Percentiles rank a stretch among this genome's conserved stretches.
Conservation (phyloP, 1,140 invertebrate species). For the Bursaphelenchus mucronatus region DNA sequence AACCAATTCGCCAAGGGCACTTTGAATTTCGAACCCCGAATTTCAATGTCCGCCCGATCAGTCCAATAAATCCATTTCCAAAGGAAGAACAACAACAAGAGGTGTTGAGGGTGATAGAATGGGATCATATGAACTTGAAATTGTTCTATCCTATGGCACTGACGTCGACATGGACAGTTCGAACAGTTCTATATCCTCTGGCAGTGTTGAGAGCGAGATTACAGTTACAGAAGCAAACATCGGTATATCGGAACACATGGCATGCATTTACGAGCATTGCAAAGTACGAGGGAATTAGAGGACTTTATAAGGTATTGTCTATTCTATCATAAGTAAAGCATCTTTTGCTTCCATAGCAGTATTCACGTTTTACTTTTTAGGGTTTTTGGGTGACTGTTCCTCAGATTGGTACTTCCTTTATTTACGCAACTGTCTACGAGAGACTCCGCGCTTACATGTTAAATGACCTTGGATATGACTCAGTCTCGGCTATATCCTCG, state of each 20-base stretch:
- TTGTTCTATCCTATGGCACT: constrained; percentile 81
- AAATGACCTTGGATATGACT: neutral
- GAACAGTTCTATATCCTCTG: constrained; percentile 84
- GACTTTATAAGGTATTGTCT: constrained; percentile 70
- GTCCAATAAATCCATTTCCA: no score
- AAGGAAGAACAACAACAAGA: neutral
- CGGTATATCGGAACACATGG: constrained; percentile 65
- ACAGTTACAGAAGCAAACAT: constrained; percentile 66
- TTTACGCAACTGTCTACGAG: constrained; percentile 92
- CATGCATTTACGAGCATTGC: constrained; percentile 81
- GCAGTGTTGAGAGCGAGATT: constrained; percentile 92
- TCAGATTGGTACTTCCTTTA: constrained; percentile 43
- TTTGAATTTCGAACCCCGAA: no score
- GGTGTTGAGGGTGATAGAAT: constrained; percentile 71
- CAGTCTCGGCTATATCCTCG: neutral
- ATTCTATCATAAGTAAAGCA: no score
- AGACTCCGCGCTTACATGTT: constrained; percentile 68
- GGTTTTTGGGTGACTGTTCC: constrained; percentile 49
- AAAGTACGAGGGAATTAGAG: constrained; percentile 75
- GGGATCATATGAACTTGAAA: constrained; percentile 94
- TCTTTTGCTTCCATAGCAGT: no score
- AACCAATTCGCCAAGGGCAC: no score
- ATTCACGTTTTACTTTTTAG: neutral
- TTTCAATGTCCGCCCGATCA: no score
- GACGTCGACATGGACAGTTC: constrained; percentile 76